Conservation (phyloP, 2,113 vertebrate species). For the Xiphorhynchus elegans region DNA sequence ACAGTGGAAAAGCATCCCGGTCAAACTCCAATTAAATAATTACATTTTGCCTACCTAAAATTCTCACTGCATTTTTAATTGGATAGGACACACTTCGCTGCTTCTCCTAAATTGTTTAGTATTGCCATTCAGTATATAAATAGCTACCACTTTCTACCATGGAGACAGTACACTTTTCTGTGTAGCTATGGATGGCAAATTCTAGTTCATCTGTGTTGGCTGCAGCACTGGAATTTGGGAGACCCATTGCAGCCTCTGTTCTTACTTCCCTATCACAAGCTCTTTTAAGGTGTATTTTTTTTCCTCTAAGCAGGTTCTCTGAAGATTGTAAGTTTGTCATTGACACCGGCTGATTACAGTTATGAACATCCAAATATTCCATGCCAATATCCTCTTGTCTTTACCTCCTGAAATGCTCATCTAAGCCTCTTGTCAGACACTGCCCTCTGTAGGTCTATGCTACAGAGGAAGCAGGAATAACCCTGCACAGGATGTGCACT, state of each 20-base stretch:
- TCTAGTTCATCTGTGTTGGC: background rate
- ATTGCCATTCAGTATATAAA: conserved; percentile 46
- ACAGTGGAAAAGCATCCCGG: conserved; percentile 6
- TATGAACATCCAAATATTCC: background rate
- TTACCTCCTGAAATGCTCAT: background rate
- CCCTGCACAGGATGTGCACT: rapidly evolving
- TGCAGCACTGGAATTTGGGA: background rate
- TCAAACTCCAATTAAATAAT: conserved; percentile 66
- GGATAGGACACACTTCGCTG: conserved; percentile 39
- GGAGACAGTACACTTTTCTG: background rate
- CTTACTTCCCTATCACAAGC: background rate
- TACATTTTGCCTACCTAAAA: conserved; percentile 43
- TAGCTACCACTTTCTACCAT: conserved; percentile 1
- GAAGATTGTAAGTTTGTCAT: background rate
- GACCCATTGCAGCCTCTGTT: rapidly evolving
- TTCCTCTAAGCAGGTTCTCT: background rate
- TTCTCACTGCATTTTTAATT: conserved; percentile 41
- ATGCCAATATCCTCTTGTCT: background rate
- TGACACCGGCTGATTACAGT: background rate
- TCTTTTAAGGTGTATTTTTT: background rate
- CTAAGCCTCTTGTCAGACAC: background rate
- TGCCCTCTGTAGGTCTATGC: conserved; percentile 20
- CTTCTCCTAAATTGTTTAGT: conserved; percentile 57
- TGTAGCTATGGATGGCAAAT: background rate
- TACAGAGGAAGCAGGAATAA: background rate